Base-by-base conservation (phyloP, 2,797 vertebrate species). In the Chrosomus eos region DNA sequence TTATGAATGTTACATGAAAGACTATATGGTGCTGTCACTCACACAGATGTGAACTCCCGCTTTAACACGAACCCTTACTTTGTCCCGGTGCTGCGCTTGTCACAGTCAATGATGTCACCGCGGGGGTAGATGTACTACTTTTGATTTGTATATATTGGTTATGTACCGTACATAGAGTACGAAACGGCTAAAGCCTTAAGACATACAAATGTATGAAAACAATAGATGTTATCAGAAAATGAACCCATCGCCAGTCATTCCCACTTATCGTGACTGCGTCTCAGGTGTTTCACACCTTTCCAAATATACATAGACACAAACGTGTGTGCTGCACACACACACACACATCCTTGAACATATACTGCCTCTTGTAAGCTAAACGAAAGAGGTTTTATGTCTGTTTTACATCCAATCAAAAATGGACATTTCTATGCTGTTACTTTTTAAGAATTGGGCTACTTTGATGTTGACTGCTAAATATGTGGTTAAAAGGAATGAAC, bases 381-480 rank as follows among this genome's bases (percentile, higher is more conserved):
- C 18, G 36, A 82, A 89, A 91, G 90, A 91, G 91, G 90, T 90
- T 86, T 48, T 81, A 86, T 81, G 91, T 93, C 89, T 92, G 85
- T 93, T 90, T 90, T 83, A 80, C 92, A 90, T 86, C 55, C 87
- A 89, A 87, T 88, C 79, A 88, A 90, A 91, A 88, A 87, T 90
- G 91, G 91, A 92, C 81, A 87, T 87, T 93, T 95, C 93, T 94
- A 93, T 93, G 93, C 94, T 93, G 93, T 93, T 91, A 92, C 87
- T 94, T 95, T 95, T 93, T 93, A 55, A 93, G 85, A 93, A 90
- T 91, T 90, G 84, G 90, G 91, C 88, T 88, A 93, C 93, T 94
- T 93, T 90, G 91, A 91, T 88, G 88, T 87, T 86, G 89, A 91
- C 88, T 90, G 89, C 86, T 84, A 43, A 79, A 43, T 74, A 60